Conservation (phyloP, 2,888 invertebrate species). For the Galeopsomyia nigrocyanea region DNA sequence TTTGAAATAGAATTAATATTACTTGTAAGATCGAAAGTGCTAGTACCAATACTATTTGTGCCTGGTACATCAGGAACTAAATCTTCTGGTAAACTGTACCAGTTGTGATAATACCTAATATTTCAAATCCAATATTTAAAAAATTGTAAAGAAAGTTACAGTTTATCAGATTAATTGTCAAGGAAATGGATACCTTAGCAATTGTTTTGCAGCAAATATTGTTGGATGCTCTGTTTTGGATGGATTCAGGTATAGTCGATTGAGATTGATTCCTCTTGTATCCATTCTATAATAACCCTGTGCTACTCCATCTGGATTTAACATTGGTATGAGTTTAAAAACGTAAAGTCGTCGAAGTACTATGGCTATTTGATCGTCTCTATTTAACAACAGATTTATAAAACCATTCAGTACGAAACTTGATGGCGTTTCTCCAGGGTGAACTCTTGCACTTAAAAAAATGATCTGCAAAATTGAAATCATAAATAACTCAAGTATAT, state of each 20-base stretch:
- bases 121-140: neutral
- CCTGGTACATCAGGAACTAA: slow-evolving; percentile 23
- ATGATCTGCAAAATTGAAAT: slow-evolving; percentile 73
- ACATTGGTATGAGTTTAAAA: slow-evolving; percentile 90
- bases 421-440: slow-evolving; percentile 93
- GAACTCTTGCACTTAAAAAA: slow-evolving; percentile 89
- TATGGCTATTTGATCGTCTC: slow-evolving; percentile 82
- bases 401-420: slow-evolving; percentile 93
- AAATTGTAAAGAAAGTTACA: slow-evolving; percentile 1
- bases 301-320: slow-evolving; percentile 93
- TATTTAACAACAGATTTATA: slow-evolving; percentile 81
- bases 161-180: neutral
- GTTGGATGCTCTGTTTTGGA: slow-evolving; percentile 82
- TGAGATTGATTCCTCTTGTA: slow-evolving; percentile 88
- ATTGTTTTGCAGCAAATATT: slow-evolving; percentile 85
- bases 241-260: slow-evolving; percentile 88
- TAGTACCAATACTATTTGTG: slow-evolving; percentile 7
- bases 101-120: slow-evolving; percentile 78
- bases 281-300: slow-evolving; percentile 90
- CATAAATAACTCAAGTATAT: slow-evolving; percentile 13
- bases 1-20: slow-evolving; percentile 25
- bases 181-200: slow-evolving; percentile 72
- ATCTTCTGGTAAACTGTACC: slow-evolving; percentile 74
- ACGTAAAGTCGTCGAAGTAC: slow-evolving; percentile 82
- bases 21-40: slow-evolving; percentile 18